Conservation (phyloP, 1,140 invertebrate species). For the Patella vulgata region DNA sequence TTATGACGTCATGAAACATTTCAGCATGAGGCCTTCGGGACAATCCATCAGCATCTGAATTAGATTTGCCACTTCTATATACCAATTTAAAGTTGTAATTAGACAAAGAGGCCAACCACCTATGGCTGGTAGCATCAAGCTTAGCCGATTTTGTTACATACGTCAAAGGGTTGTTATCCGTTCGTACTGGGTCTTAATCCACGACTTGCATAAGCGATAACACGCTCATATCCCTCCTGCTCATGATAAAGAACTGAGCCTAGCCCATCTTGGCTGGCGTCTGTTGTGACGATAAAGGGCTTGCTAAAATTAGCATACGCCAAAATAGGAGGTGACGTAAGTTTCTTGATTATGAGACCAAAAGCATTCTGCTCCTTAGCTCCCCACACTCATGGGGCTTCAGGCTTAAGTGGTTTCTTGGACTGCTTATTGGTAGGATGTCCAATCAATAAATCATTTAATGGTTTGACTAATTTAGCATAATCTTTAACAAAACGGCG, state of each 20-base stretch:
- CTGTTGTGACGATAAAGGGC: constrained; percentile 29
- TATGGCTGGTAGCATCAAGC: no score
- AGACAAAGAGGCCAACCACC: constrained; percentile 27
- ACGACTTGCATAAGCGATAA: constrained; percentile 35
- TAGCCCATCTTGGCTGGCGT: constrained; percentile 34
- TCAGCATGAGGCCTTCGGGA: constrained; percentile 19
- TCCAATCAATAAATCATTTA: constrained; percentile 23
- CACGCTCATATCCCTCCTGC: constrained; percentile 30
- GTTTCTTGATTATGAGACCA: constrained; percentile 24
- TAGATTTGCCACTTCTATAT: no score
- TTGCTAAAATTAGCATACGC: constrained; percentile 30
- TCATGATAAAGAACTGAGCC: constrained; percentile 48
- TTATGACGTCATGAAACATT: constrained; percentile 21
- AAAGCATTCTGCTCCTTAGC: constrained; percentile 24
- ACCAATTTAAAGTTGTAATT: constrained; percentile 20
- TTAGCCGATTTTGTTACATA: no score
- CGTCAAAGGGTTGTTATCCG: constrained; percentile 31
- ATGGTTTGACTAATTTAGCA: constrained; percentile 33
- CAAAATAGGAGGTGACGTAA: constrained; percentile 33
- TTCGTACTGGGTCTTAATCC: constrained; percentile 19
- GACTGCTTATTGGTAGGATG: not conserved
- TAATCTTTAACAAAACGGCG: constrained; percentile 45
- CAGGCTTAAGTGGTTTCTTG: not conserved
- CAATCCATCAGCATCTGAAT: constrained; percentile 26
- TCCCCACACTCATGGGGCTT: constrained; percentile 3